These are phyloP conservation scores for Dromiciops gliroides DNA, from an alignment of 2,113 vertebrate genomes.

Conservation along the genomic window DNA sequence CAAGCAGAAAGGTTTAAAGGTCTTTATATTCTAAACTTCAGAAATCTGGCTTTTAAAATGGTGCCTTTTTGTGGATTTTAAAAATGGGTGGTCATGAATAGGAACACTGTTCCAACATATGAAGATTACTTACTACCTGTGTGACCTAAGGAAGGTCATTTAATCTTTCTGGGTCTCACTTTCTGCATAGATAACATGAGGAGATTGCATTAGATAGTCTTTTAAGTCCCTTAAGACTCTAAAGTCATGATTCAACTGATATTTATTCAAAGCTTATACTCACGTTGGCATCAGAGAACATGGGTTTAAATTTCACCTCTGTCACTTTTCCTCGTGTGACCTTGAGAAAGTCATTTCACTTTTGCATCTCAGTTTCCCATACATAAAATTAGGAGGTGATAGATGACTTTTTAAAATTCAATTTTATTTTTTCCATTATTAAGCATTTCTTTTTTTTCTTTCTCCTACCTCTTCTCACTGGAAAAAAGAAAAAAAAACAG, in stretches of 20 bases:
- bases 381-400: not conserved
- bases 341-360: not conserved
- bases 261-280: not conserved
- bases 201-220: not conserved
- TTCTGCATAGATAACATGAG: not conserved
- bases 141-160: not conserved
- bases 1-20: slow-evolving; percentile 81
- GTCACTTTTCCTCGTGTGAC: not conserved
- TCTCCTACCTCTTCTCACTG: not conserved
- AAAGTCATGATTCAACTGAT: not conserved
- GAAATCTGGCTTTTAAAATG: slow-evolving; percentile 71
- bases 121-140: not conserved
- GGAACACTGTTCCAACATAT: slow-evolving; percentile 25
- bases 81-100: slow-evolving; percentile 75
- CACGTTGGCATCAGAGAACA: not conserved
- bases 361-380: not conserved
- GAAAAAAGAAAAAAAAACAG: not conserved
- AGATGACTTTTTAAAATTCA: not conserved
- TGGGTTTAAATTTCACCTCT: not conserved
- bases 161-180: not conserved
- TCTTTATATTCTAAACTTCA: slow-evolving; percentile 80
- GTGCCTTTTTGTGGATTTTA: slow-evolving; percentile 7
- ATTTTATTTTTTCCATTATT: not conserved
- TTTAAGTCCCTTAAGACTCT: not conserved
- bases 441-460: not conserved